Conservation (phyloP, 2,888 invertebrate species). For the Eurois occulta region DNA sequence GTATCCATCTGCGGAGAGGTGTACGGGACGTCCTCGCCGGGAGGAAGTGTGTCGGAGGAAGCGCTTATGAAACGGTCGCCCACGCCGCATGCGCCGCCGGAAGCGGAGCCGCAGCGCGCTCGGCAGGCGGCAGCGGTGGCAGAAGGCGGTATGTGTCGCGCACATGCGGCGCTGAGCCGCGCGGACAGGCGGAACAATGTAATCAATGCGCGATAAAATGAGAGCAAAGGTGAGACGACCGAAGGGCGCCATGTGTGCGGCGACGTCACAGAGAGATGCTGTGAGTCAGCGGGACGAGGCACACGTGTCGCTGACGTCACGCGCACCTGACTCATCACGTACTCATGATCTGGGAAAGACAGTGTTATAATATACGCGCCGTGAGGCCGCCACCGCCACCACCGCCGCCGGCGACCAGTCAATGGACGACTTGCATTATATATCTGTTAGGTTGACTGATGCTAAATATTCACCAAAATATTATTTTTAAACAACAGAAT, state of each 20-base stretch:
- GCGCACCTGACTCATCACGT: slow-evolving; percentile 83
- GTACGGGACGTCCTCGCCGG: slow-evolving; percentile 72
- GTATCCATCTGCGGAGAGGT: slow-evolving; percentile 67
- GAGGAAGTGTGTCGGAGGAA: slow-evolving; percentile 86
- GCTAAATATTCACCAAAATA: slow-evolving; percentile 13
- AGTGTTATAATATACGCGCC: slow-evolving; percentile 56
- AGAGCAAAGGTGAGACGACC: slow-evolving; percentile 76
- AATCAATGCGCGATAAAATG: slow-evolving; percentile 73
- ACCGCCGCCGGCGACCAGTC: slow-evolving; percentile 30
- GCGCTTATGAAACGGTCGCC: slow-evolving; percentile 85
- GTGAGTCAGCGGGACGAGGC: slow-evolving; percentile 80
- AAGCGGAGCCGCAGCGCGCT: slow-evolving; percentile 83
- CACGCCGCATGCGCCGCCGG: slow-evolving; percentile 78
- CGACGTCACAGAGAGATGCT: slow-evolving; percentile 81
- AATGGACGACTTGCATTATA: slow-evolving; percentile 42
- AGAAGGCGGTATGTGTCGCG: slow-evolving; percentile 74
- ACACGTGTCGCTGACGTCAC: slow-evolving; percentile 86
- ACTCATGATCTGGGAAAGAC: slow-evolving; percentile 73
- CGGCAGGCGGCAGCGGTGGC: slow-evolving; percentile 41
- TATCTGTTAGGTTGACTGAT: slow-evolving; percentile 38
- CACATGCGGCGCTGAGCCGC: slow-evolving; percentile 63
- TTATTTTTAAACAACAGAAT: not conserved
- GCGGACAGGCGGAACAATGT: slow-evolving; percentile 68
- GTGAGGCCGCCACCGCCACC: slow-evolving; percentile 31
- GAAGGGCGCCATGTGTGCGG: slow-evolving; percentile 75